A percentile compares a stretch with the other conserved stretches of the same genome.
These are phyloP conservation scores for Galemys pyrenaicus DNA, from an alignment of 2,113 vertebrate species.

Conservation along the genomic window DNA sequence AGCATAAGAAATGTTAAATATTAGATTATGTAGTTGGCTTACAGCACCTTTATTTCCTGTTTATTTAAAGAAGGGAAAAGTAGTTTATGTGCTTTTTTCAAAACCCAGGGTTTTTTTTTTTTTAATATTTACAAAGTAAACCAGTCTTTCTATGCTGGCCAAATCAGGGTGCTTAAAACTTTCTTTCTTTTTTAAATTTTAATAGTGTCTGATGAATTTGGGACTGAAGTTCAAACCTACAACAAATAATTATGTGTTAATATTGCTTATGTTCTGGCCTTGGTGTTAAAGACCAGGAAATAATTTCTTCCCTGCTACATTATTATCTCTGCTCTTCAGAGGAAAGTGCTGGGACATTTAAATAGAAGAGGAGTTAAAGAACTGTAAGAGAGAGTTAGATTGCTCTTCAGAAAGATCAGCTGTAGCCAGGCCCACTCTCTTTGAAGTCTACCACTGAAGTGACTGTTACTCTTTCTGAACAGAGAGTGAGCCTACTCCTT, in stretches of 20 bases:
- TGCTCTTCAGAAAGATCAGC: not conserved
- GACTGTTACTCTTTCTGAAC: not conserved
- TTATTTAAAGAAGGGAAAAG: slow-evolving; percentile 50
- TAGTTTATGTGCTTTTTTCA: slow-evolving; percentile 54
- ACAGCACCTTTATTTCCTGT: slow-evolving; percentile 45
- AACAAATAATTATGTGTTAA: not conserved
- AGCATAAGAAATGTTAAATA: slow-evolving; percentile 67
- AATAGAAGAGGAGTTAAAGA: not conserved
- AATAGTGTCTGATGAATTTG: not conserved
- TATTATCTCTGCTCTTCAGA: not conserved
- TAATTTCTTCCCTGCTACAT: not conserved
- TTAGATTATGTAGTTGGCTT: slow-evolving; percentile 59
- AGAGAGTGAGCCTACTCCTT: rapidly evolving
- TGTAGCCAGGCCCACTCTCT: no score
- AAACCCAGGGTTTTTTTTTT: not conserved
- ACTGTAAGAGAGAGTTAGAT: not conserved
- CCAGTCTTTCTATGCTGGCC: not conserved
- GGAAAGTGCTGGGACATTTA: not conserved
- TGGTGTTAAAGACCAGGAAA: not conserved
- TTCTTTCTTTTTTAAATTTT: slow-evolving; percentile 12
- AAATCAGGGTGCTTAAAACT: not conserved
- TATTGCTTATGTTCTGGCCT: slow-evolving; percentile 36
- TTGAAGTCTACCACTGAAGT: not conserved
- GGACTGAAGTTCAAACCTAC: not conserved
- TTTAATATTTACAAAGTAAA: slow-evolving; percentile 52